phyloP scores from a whole-genome alignment of 2,797 vertebrate species.

The Tinamus major region DNA sequence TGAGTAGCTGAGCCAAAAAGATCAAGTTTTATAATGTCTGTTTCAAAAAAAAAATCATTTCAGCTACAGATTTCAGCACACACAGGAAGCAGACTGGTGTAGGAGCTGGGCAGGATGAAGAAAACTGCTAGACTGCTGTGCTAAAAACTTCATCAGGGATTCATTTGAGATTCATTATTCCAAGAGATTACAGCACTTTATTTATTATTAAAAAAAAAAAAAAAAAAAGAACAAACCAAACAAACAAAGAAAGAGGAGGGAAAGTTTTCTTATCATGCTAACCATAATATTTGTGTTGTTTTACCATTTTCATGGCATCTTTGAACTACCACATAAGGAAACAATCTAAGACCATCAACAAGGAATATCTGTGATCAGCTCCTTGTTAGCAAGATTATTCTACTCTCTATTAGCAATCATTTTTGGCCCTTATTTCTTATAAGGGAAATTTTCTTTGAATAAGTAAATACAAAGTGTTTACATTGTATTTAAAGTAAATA shows the following conservation, averaged over 20 bases:
- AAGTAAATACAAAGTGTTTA: background rate
- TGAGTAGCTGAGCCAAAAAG: background rate
- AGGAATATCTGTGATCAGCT: constrained; percentile 31
- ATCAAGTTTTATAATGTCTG: background rate
- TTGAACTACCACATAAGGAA: constrained; percentile 10
- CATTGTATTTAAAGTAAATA: no score
- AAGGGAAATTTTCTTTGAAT: background rate
- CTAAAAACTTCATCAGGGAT: background rate
- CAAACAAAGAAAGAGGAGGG: no score
- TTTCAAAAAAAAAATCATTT: background rate
- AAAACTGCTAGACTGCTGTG: background rate
- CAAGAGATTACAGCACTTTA: background rate
- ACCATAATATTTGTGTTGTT: background rate
- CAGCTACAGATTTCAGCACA: background rate
- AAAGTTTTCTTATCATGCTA: background rate
- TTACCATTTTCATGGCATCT: background rate
- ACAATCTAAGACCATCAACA: background rate
- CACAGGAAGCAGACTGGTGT: background rate
- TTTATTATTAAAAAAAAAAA: background rate
- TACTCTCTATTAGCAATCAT: background rate
- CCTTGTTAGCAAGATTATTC: background rate
- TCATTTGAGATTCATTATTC: background rate
- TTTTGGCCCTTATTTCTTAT: background rate
- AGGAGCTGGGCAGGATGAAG: background rate
- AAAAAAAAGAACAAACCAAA: no score